Evolutionary conservation across 1,140 invertebrate genomes (phyloP), one percentile per base, ranked within the genome.

Genomic region (Ptiloglossa arizonensis): DNA sequence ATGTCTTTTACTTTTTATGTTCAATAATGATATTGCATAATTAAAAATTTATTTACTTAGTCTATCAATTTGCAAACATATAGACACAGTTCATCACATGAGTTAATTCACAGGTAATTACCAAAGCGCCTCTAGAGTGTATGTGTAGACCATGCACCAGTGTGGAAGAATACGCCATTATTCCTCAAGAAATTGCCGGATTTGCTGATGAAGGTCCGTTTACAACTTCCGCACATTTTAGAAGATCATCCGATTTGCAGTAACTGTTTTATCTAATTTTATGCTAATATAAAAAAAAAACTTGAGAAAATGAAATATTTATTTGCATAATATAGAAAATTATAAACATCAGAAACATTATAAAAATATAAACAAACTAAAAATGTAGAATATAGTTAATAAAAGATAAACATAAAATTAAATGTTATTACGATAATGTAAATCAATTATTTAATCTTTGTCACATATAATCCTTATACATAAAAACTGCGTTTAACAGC

Each of bases 81-180:
- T 52, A 41, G 19, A 48, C 19, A 50, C 17, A 50, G 4, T 15
- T 22, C 0, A 19, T 24, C 9, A 32, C 35, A 17, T 22, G 32
- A 77, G 70, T 70, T 52, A 19, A 59, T 77, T 88, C 91, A 22
- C 84, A 97, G 96, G 95, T 98, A 3, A 94, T 95, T 22, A 98
- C 97, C 17, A 97, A 98, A 91, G 97, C 97, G 19, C 97, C 97
- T 0, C 90, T 98, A 50, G 97, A 98, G 89, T 98, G 97, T 87
- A 98, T 98, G 97, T 98, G 97, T 89, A 94, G 97, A 41, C 97
- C 97, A 8, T 98, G 97, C 89, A 97, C 97, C 1, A 95, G 95
- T 13, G 94, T 98, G 19, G 97, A 98, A 89, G 97, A 98, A 91
- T 96, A 95, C 85, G 94, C 96, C 4, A 95, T 98, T 59, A 94